Evolutionary conservation across 2,888 invertebrate genomes (phyloP).

Genomic region (Phalera bucephala): DNA sequence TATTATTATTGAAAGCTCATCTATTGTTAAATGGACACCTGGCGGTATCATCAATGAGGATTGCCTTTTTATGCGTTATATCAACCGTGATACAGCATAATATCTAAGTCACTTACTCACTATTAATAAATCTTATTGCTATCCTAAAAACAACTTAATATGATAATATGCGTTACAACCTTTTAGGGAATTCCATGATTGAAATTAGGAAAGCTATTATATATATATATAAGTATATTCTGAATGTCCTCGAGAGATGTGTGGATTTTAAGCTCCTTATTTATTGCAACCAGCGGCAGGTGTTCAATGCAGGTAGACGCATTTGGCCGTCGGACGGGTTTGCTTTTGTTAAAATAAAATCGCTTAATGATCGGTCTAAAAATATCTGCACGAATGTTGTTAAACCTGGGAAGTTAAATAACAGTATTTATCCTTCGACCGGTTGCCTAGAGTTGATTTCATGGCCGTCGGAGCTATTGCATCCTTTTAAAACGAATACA

Average conservation of each 20-base stretch:
- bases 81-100: slow-evolving; percentile 39
- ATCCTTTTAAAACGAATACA: no score
- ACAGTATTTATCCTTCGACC: background rate
- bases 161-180: no score
- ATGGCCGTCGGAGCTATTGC: no score
- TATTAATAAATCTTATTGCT: slow-evolving; percentile 3
- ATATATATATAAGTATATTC: no score
- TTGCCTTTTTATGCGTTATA: slow-evolving; percentile 35
- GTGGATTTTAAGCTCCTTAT: slow-evolving; percentile 36
- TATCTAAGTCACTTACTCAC: no score
- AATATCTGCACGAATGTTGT: slow-evolving; percentile 19
- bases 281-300: slow-evolving; percentile 60
- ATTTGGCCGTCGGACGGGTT: slow-evolving; percentile 37
- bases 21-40: slow-evolving; percentile 59
- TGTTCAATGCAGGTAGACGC: slow-evolving; percentile 73
- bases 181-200: no score
- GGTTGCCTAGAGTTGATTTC: background rate
- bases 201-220: no score
- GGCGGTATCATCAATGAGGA: slow-evolving; percentile 48
- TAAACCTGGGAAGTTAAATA: slow-evolving; percentile 1
- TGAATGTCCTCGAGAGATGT: no score
- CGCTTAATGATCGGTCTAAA: slow-evolving; percentile 32
- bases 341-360: slow-evolving; percentile 50
- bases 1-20: slow-evolving; percentile 45
- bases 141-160: slow-evolving; percentile 7